Evolutionary conservation across 2,888 invertebrate species (phyloP).

Genomic region (Ophioninae sp.): DNA sequence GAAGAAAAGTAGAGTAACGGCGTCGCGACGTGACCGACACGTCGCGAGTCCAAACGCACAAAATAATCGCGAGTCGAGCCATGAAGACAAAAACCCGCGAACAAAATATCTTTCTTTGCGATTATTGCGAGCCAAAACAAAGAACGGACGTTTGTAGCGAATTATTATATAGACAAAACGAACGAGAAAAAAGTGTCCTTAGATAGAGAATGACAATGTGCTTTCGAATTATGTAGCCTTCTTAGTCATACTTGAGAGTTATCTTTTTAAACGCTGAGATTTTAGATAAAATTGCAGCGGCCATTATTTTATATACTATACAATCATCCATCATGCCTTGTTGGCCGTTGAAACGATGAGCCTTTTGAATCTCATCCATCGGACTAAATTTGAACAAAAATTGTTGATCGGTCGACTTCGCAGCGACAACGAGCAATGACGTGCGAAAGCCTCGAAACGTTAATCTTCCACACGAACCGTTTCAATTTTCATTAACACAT

Average conservation of each 20-base stretch:
- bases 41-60: conserved; percentile 37
- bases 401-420: background rate
- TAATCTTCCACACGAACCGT: background rate
- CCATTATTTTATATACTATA: conserved; percentile 53
- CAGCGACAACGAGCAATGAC: conserved; percentile 12
- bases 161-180: conserved; percentile 12
- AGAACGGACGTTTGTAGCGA: conserved; percentile 18
- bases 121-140: conserved; percentile 13
- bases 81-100: background rate
- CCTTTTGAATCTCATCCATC: conserved; percentile 27
- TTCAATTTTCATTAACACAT: conserved; percentile 4
- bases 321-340: conserved; percentile 52
- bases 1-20: conserved; percentile 70
- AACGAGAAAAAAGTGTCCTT: conserved; percentile 73
- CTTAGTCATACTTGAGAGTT: conserved; percentile 60
- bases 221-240: conserved; percentile 73
- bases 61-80: conserved; percentile 5
- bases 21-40: conserved; percentile 4
- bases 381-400: conserved; percentile 20
- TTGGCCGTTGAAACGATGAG: conserved; percentile 33
- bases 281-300: conserved; percentile 44
- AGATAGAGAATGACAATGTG: conserved; percentile 72
- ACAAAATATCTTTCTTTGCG: conserved; percentile 34
- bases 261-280: conserved; percentile 55
- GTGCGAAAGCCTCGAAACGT: background rate